Percentiles rank a stretch among this genome's conserved stretches.
Conservation (phyloP, 2,113 vertebrate species). For the pig (Sus scrofa) region T2T-Sscrofa CM000813.6:148761001-148761500, state of each 20-base stretch:
- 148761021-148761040: conserved; percentile 48
- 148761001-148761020: not conserved
- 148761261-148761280: not conserved
- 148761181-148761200: not conserved
- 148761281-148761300: not conserved
- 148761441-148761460: not conserved
- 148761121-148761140: not conserved
- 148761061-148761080: conserved; percentile 35
- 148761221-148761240: not conserved
- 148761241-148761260: not conserved
- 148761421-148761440: conserved; percentile 14
- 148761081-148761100: not conserved
- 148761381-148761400: not conserved
- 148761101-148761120: conserved; percentile 45
- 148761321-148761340: not conserved
- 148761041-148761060: conserved; percentile 10
- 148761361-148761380: not conserved
- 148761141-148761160: conserved; percentile 20
- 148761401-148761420: not conserved
- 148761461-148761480: not conserved
- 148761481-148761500: not conserved
- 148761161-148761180: conserved; percentile 7
- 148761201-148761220: not conserved
- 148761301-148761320: conserved; percentile 30
- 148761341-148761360: conserved; percentile 17